These are phyloP conservation scores for Sapajus apella DNA, from an alignment of 2,113 vertebrate genomes.

Conservation along the genomic window DNA sequence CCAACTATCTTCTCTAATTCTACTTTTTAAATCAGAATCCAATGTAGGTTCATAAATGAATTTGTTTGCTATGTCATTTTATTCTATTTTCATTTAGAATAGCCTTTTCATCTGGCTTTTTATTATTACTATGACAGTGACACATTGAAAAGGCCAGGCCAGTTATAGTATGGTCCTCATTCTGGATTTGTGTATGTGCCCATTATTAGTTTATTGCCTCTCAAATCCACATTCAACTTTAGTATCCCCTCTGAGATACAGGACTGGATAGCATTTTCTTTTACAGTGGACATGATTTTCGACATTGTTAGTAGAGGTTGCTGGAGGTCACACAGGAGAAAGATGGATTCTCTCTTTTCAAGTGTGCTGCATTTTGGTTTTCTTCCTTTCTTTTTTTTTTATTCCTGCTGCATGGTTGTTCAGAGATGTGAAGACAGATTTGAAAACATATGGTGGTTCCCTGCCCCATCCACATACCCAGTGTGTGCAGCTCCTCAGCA, in stretches of 20 bases:
- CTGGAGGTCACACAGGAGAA: not conserved
- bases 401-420: not conserved
- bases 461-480: not conserved
- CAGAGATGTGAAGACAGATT: not conserved
- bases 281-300: not conserved
- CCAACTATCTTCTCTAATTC: not conserved
- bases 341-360: not conserved
- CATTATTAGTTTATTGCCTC: not conserved
- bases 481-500: not conserved
- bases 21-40: not conserved
- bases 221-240: not conserved
- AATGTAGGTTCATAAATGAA: not conserved
- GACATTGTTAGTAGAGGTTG: not conserved
- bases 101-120: not conserved
- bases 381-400: not conserved
- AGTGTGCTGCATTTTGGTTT: not conserved
- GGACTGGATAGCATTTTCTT: not conserved
- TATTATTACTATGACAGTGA: not conserved
- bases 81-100: not conserved
- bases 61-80: not conserved
- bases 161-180: not conserved
- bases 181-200: not conserved
- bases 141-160: not conserved
- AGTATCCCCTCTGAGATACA: not conserved
- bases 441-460: not conserved